Evolutionary conservation across 2,113 vertebrate species (phyloP).

Genomic region (Stictonetta naevosa): DNA sequence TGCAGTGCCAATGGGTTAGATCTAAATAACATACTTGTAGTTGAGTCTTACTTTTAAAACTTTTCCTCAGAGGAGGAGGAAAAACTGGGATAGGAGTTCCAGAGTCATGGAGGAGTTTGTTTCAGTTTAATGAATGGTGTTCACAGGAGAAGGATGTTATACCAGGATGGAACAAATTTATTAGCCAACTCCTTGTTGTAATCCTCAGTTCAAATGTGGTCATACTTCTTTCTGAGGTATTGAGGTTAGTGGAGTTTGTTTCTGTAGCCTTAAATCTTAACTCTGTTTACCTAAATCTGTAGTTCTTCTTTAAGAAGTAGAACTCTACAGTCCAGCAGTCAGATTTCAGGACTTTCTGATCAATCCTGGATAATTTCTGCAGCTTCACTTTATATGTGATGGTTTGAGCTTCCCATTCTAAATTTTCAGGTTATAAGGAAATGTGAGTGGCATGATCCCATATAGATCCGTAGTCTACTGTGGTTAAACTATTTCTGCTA

Average conservation of each 20-base stretch:
- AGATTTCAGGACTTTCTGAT: background rate
- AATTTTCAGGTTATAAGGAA: background rate
- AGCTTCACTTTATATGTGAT: background rate
- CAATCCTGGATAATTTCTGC: background rate
- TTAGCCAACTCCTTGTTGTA: background rate
- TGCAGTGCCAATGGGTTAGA: background rate
- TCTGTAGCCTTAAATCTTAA: background rate
- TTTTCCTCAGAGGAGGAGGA: background rate
- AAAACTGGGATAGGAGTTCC: background rate
- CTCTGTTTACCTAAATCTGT: background rate
- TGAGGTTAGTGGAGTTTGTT: background rate
- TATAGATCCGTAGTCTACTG: background rate
- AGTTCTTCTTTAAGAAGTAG: background rate
- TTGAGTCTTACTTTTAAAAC: background rate
- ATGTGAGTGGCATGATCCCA: accelerated
- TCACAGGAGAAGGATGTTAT: background rate
- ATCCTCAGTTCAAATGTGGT: background rate
- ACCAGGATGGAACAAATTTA: background rate
- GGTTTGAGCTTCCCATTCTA: background rate
- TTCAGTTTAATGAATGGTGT: background rate
- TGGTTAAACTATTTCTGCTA: background rate
- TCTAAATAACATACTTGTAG: background rate
- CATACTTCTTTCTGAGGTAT: background rate
- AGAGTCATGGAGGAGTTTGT: background rate
- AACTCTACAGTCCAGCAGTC: background rate